Evolutionary conservation across 2,797 vertebrate species (phyloP), one percentile per base, ranked within the genome.

Genomic region (Paedocypris micromegethes): DNA sequence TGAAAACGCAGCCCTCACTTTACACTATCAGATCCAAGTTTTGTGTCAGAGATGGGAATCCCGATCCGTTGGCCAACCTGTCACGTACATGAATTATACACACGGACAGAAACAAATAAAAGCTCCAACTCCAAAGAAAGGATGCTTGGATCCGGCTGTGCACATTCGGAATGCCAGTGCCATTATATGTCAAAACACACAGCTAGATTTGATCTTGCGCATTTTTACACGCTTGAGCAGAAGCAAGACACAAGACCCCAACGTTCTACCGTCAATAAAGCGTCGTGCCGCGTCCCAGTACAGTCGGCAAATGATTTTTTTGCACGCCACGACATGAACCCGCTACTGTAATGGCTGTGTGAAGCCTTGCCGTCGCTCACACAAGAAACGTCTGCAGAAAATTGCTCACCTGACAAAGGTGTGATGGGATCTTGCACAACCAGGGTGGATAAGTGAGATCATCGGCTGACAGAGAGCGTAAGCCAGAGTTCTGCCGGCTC

Each of bases 141-240:
- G 58, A 41, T 72, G 80, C 78, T 83, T 80, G 66, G 82, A 82
- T 56, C 81, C 79, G 61, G 73, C 61, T 64, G 58, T 84, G 82
- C 86, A 71, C 62, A 9, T 53, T 56, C 75, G 82, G 81, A 87
- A 84, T 85, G 77, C 70, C 68, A 75, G 71, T 53, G 70, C 55
- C 56, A 66, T 68, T 72, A 41, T 74, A 64, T 78, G 76, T 80
- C 77, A 80, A 78, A 83, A 81, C 72, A 82, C 59, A 74, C 56
- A 67, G 56, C 62, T 73, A 72, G 58, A 65, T 74, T 74, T 75
- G 52, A 48, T 72, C 65, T 79, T 75, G 72, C 67, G 72, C 67
- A 72, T 46, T 46, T 9, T 51, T 44, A 23, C 0, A 3, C 53
- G 38, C 3, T 37, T 2, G 9, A 42, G n/a, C 43, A 59, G 46